These are phyloP conservation scores for Monodelphis domestica DNA, from an alignment of 2,797 vertebrate species.

Conservation along the genomic window DNA sequence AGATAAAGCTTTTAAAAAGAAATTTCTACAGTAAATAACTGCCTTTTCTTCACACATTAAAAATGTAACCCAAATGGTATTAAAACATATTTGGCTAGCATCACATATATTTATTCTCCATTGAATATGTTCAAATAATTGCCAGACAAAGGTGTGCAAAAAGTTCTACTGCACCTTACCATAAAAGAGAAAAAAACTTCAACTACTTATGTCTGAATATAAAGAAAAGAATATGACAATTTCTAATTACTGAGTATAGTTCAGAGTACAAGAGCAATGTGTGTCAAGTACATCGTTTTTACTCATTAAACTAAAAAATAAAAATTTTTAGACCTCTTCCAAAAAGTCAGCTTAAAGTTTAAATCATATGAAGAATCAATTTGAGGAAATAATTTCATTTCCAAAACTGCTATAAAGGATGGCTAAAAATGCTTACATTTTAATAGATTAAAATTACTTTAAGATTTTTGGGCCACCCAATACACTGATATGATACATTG, in stretches of 20 bases:
- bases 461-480: neutral
- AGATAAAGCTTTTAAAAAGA: conserved; percentile 38
- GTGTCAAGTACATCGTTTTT: neutral
- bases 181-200: neutral
- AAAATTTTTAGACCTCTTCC: neutral
- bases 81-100: conserved; percentile 9
- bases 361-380: neutral
- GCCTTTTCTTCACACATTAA: neutral
- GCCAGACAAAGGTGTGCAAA: conserved; percentile 27
- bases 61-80: neutral
- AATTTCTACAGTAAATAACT: neutral
- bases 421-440: neutral
- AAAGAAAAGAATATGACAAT: neutral
- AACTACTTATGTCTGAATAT: neutral
- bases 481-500: neutral
- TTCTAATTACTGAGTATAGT: neutral
- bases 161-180: neutral
- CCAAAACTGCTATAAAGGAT: neutral
- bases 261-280: neutral
- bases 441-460: neutral
- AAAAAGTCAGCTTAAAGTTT: neutral
- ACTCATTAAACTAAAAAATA: neutral
- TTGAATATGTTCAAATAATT: conserved; percentile 47
- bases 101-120: conserved; percentile 47
- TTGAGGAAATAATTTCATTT: conserved; percentile 41